A percentile compares a stretch with the other conserved stretches of the same genome.
Conservation (phyloP, 2,113 vertebrate species). For the Corvus moneduloides region DNA sequence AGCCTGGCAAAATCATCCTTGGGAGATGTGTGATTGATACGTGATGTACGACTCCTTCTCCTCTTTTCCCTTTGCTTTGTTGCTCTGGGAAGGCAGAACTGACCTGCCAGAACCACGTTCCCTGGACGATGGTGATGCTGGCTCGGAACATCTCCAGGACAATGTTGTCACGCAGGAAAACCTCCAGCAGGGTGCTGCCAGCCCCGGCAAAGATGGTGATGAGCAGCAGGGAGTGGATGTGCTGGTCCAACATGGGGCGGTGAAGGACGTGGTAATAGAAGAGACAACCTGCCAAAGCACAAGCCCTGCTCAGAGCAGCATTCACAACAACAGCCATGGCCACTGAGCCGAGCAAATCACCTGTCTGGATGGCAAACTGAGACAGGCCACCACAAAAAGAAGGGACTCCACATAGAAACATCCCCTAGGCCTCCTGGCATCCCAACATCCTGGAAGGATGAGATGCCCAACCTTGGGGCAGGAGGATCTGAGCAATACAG, state of each 20-base stretch:
- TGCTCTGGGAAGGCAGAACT: background rate
- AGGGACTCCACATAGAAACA: background rate
- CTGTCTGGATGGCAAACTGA: background rate
- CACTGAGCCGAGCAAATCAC: background rate
- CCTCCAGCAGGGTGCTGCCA: slow-evolving; percentile 75
- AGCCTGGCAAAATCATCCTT: background rate
- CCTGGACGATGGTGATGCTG: slow-evolving; percentile 85
- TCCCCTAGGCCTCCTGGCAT: background rate
- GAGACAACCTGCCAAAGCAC: slow-evolving; percentile 78
- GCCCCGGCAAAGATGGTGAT: slow-evolving; percentile 75
- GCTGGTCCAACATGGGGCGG: slow-evolving; percentile 84
- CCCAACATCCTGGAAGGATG: background rate
- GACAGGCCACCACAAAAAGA: background rate
- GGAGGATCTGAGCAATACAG: background rate
- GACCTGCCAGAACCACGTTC: slow-evolving; percentile 97
- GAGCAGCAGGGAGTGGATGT: slow-evolving; percentile 89
- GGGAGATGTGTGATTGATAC: accelerated
- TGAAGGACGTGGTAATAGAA: slow-evolving; percentile 88
- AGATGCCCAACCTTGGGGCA: background rate
- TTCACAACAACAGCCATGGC: accelerated
- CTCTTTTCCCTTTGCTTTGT: background rate
- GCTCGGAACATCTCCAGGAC: slow-evolving; percentile 84
- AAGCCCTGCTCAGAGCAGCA: background rate
- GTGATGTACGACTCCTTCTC: background rate
- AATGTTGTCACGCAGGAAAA: slow-evolving; percentile 79